phyloP scores from a whole-genome alignment of 2,797 vertebrate genomes.

The Poeciliopsis paucimaculata region DNA sequence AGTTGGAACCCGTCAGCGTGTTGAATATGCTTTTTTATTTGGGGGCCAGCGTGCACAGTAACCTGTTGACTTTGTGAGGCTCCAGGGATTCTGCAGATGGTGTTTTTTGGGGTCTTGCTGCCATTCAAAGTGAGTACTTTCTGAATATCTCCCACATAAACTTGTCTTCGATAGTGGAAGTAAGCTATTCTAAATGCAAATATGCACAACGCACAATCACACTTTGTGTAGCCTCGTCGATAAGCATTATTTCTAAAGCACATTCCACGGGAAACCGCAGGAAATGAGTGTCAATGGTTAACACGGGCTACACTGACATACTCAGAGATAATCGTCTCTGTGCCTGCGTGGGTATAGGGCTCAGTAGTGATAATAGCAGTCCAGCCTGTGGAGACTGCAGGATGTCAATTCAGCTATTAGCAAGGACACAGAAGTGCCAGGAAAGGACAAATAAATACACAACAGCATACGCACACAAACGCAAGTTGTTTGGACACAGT shows the following conservation, averaged over 20 bases:
- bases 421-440: conserved; percentile 69
- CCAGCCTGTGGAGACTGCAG: conserved; percentile 70
- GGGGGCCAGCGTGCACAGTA: conserved; percentile 20
- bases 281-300: conserved; percentile 76
- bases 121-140: conserved; percentile 43
- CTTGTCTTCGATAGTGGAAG: not conserved
- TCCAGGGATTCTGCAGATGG: conserved; percentile 32
- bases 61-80: conserved; percentile 51
- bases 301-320: conserved; percentile 60
- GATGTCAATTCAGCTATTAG: conserved; percentile 73
- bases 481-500: conserved; percentile 28
- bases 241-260: conserved; percentile 65
- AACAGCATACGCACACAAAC: conserved; percentile 18
- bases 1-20: conserved; percentile 17
- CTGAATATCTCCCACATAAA: conserved; percentile 16
- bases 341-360: conserved; percentile 37
- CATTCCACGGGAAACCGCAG: conserved; percentile 68
- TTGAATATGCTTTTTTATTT: conserved; percentile 26
- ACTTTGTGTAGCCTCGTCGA: conserved; percentile 65
- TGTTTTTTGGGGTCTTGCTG: conserved; percentile 33
- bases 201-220: conserved; percentile 26
- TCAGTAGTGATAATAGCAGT: conserved; percentile 71
- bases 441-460: conserved; percentile 54
- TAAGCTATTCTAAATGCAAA: conserved; percentile 42
- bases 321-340: conserved; percentile 2